These are phyloP conservation scores for Allygus modestus DNA, from an alignment of 2,888 invertebrate species.

Conservation along the genomic window DNA sequence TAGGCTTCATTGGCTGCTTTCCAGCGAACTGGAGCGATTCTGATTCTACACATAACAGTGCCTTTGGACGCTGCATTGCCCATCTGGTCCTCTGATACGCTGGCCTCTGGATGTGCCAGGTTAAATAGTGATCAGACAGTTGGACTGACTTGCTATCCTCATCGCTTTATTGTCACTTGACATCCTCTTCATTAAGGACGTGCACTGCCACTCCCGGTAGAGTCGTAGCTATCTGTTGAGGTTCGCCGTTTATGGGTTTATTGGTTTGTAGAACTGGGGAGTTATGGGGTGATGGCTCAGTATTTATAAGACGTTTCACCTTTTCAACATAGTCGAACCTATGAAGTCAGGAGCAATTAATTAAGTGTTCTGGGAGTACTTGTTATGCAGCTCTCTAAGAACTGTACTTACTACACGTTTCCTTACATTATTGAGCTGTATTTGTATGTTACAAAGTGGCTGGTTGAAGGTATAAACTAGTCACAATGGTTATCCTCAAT, in stretches of 20 bases:
- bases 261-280: not conserved
- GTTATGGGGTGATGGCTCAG: not conserved
- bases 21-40: slow-evolving; percentile 30
- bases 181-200: not conserved
- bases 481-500: no score
- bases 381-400: no score
- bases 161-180: slow-evolving; percentile 9
- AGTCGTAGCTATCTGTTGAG: not conserved
- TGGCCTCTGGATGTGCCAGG: not conserved
- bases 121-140: not conserved
- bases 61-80: not conserved
- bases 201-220: not conserved
- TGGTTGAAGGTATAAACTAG: no score
- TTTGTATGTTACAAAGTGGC: no score
- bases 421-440: no score
- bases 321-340: not conserved
- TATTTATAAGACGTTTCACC: not conserved
- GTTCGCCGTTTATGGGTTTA: not conserved
- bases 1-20: slow-evolving; percentile 12
- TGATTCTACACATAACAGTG: slow-evolving; percentile 51
- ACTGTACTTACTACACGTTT: no score
- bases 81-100: not conserved
- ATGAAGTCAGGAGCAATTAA: slow-evolving; percentile 17
- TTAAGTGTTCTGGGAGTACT: not conserved
- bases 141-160: not conserved